Conservation (phyloP, 2,113 vertebrate genomes). For the Xenopus borealis region DNA sequence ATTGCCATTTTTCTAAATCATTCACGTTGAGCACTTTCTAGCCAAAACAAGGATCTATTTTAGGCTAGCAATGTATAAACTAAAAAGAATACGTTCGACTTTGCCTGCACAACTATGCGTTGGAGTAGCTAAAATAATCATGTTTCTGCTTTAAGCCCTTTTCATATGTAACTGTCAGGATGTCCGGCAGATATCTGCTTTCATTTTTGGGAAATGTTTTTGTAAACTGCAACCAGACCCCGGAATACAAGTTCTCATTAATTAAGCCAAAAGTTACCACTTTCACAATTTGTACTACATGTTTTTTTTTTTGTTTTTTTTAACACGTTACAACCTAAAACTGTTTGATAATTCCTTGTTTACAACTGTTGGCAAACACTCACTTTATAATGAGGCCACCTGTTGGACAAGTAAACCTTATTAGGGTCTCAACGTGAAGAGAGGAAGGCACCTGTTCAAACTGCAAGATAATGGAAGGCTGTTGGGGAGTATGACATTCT, state of each 20-base stretch:
- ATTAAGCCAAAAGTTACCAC: neutral
- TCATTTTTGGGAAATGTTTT: neutral
- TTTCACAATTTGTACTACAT: too few relatives aligned
- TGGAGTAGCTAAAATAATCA: too few relatives aligned
- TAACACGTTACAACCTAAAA: conserved; percentile 29
- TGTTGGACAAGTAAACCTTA: conserved; percentile 7
- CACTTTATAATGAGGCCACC: conserved; percentile 21
- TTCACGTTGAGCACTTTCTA: too few relatives aligned
- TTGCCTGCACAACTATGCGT: too few relatives aligned
- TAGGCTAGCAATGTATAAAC: too few relatives aligned
- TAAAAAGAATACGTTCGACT: too few relatives aligned
- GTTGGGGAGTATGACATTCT: too few relatives aligned
- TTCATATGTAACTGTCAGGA: neutral
- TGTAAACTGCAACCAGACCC: conserved; percentile 11
- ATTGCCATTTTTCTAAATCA: too few relatives aligned
- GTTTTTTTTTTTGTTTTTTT: conserved; percentile 1
- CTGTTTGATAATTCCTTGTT: conserved; percentile 12
- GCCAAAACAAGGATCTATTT: too few relatives aligned
- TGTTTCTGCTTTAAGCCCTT: too few relatives aligned
- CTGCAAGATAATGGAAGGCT: neutral
- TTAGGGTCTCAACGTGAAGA: neutral
- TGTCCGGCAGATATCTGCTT: neutral
- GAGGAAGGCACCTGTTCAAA: neutral
- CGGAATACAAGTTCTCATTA: neutral
- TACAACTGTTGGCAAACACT: conserved; percentile 14